Evolutionary conservation across 2,113 vertebrate species (phyloP).

Genomic region (Anguilla japonica): DNA sequence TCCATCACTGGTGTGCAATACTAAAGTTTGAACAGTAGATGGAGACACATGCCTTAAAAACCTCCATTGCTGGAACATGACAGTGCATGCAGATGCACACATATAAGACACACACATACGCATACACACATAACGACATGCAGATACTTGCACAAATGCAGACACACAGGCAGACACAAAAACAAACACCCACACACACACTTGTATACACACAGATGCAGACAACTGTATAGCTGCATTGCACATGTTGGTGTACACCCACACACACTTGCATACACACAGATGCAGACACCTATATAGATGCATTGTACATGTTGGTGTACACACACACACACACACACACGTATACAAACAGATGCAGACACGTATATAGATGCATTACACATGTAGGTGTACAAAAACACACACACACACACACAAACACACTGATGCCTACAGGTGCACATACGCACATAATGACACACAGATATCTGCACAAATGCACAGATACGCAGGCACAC

Average conservation of each 20-base stretch:
- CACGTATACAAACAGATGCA: no score
- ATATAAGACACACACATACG: slow-evolving; percentile 7
- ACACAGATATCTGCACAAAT: neutral
- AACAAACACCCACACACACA: neutral
- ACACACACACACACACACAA: no score
- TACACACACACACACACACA: no score
- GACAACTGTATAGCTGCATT: slow-evolving; percentile 29
- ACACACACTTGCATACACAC: slow-evolving; percentile 26
- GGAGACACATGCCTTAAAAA: slow-evolving; percentile 66
- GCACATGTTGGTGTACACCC: slow-evolving; percentile 54
- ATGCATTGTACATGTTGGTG: no score
- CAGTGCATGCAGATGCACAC: neutral
- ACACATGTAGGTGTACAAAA: no score
- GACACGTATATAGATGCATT: no score
- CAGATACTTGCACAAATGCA: neutral
- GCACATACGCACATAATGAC: slow-evolving; percentile 24
- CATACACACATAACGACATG: slow-evolving; percentile 5
- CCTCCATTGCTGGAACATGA: slow-evolving; percentile 39
- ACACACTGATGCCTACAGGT: neutral
- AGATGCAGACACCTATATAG: neutral
- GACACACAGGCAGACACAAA: neutral
- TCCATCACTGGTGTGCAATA: slow-evolving; percentile 47
- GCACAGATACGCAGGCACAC: slow-evolving; percentile 12
- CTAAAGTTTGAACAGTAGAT: slow-evolving; percentile 68
- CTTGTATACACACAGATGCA: slow-evolving; percentile 2